Evolutionary conservation across 2,888 invertebrate species (phyloP).

Genomic region (Cheilosia grossa): DNA sequence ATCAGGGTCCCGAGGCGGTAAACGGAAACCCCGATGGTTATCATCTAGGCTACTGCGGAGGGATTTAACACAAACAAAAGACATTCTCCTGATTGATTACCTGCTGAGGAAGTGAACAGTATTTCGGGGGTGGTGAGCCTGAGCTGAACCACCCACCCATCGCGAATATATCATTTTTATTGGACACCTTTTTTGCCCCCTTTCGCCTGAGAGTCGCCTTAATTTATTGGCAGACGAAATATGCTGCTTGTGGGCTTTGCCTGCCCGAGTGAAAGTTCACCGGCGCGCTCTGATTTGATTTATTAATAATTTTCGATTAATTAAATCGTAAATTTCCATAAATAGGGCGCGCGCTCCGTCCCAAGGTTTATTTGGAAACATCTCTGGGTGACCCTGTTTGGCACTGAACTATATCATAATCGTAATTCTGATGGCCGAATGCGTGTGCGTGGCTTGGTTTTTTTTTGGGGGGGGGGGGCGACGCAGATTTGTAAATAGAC

Average conservation of each 20-base stretch:
- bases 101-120: slow-evolving; percentile 54
- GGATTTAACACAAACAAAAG: slow-evolving; percentile 18
- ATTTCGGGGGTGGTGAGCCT: slow-evolving; percentile 35
- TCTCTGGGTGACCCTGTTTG: slow-evolving; percentile 57
- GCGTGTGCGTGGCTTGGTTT: slow-evolving; percentile 20
- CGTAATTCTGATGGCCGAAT: slow-evolving; percentile 57
- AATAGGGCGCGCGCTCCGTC: slow-evolving; percentile 36
- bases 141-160: neutral
- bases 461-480: neutral
- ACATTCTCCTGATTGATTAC: slow-evolving; percentile 61
- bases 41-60: neutral
- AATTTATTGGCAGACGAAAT: slow-evolving; percentile 62
- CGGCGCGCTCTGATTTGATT: slow-evolving; percentile 50
- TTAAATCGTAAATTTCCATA: slow-evolving; percentile 74
- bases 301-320: slow-evolving; percentile 74
- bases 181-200: slow-evolving; percentile 51
- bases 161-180: slow-evolving; percentile 66
- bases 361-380: slow-evolving; percentile 4
- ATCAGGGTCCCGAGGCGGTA: neutral
- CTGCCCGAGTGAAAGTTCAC: slow-evolving; percentile 54
- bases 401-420: slow-evolving; percentile 61
- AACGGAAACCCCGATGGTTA: slow-evolving; percentile 2
- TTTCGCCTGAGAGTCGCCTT: slow-evolving; percentile 26
- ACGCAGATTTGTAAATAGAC: slow-evolving; percentile 13
- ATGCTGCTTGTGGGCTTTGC: slow-evolving; percentile 53